These are phyloP conservation scores for Streptopelia turtur DNA, from an alignment of 2,797 vertebrate genomes.

Conservation along the genomic window DNA sequence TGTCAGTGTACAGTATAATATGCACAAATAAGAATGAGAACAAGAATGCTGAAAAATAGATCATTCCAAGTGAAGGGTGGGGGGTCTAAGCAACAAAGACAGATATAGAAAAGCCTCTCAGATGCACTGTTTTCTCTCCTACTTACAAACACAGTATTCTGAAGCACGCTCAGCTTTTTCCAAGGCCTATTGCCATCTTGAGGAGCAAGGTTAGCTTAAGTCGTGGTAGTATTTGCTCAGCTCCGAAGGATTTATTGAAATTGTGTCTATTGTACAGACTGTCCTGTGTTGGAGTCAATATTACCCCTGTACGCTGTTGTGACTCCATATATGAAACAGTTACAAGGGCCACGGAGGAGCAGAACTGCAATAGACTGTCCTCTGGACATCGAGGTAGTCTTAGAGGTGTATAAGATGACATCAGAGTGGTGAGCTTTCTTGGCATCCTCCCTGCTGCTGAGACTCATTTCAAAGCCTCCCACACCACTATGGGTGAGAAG, in stretches of 20 bases:
- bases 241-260: neutral
- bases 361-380: neutral
- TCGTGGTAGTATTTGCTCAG: neutral
- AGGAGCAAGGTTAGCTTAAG: neutral
- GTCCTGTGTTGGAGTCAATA: neutral
- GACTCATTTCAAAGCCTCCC: constrained; percentile 5
- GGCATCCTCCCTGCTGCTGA: neutral
- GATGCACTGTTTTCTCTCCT: neutral
- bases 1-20: neutral
- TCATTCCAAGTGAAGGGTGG: neutral
- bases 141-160: neutral
- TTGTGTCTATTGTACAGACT: neutral
- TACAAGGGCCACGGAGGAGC: neutral
- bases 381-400: neutral
- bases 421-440: neutral
- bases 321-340: neutral
- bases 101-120: neutral
- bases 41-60: neutral
- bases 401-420: neutral
- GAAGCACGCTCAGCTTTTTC: neutral
- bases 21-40: neutral
- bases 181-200: neutral
- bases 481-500: neutral
- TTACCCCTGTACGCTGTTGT: neutral
- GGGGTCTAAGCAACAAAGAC: neutral